Conservation (phyloP, 2,797 vertebrate species). For the Meriones psammophilus region DNA sequence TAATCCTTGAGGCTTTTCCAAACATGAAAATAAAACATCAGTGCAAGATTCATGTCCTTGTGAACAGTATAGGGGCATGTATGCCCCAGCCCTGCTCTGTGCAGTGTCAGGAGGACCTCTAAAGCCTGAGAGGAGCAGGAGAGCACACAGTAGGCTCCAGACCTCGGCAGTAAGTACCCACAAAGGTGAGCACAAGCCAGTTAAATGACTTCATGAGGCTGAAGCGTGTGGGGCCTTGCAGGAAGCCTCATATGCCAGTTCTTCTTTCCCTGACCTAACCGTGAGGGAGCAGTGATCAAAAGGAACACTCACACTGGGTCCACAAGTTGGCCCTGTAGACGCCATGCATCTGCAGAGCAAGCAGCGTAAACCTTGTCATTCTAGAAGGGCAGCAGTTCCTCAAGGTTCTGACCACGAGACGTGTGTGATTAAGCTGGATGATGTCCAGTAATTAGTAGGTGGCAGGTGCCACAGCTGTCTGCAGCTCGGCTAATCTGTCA, state of each 20-base stretch:
- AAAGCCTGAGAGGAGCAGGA: not conserved
- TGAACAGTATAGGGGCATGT: not conserved
- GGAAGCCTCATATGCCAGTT: not conserved
- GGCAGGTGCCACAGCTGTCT: conserved; percentile 24
- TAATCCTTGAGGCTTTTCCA: not conserved
- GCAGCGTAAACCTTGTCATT: not conserved
- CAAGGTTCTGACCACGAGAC: conserved; percentile 10
- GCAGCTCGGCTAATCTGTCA: not conserved
- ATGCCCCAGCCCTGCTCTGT: not conserved
- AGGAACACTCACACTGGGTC: not conserved
- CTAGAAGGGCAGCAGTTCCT: not conserved
- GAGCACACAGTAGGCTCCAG: not conserved
- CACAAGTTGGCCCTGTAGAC: not conserved
- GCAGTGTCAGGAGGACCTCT: not conserved
- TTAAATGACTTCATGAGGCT: not conserved
- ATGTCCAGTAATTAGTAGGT: conserved; percentile 44
- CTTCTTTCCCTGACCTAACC: not conserved
- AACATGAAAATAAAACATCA: not conserved
- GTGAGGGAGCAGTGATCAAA: not conserved
- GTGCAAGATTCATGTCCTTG: not conserved
- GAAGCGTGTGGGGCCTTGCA: not conserved
- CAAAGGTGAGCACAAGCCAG: not conserved
- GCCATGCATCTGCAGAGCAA: not conserved
- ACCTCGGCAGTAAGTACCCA: not conserved
- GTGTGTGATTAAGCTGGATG: conserved; percentile 40